Evolutionary conservation across 2,888 invertebrate species (phyloP), one percentile per base, ranked within the genome.

Genomic region (Leptinotarsa rubiginosa): DNA sequence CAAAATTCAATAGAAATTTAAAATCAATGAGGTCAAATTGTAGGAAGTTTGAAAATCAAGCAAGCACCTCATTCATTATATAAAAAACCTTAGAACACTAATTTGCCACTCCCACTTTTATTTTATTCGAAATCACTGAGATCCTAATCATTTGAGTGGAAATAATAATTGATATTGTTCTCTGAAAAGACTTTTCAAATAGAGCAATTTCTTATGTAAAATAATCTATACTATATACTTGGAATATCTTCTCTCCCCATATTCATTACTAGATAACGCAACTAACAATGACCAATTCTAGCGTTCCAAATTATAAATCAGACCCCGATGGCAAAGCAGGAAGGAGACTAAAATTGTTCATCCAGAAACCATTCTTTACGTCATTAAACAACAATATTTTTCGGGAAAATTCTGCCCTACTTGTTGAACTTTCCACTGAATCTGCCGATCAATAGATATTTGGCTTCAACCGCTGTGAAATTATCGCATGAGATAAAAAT

Each of bases 391-490:
- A 47, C 69, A 56, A 69, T 69, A 69, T 69, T 69, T 69, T 56
- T 20, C 15, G 16, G 10, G 22, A 59, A 56, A 56, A 69, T 59
- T 56, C 47, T 56, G 47, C 59, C 56, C 69, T 56, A 76, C 76
- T 77, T 74, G 76, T 78, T 78, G 78, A 76, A 75, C 66, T 73
- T 71, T 75, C 65, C 71, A 69, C 70, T 70, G 52, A 59, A 62
- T 66, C 62, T 16, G 18, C 64, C 70, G 71, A 76, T 78, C 75
- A 66, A 76, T 78, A 73, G 72, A 78, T 78, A 76, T 76, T 78
- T 75, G 75, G 76, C 74, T 78, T 70, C 75, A 78, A 73, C 76
- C 70, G 72, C 76, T 74, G 75, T 78, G 70, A 78, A 78, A 78
- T 78, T 73, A 76, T 78, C 71, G 78, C 70, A 70, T 65, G 69